Evolutionary conservation across 2,888 invertebrate species (phyloP).

Genomic region (Patella depressa): DNA sequence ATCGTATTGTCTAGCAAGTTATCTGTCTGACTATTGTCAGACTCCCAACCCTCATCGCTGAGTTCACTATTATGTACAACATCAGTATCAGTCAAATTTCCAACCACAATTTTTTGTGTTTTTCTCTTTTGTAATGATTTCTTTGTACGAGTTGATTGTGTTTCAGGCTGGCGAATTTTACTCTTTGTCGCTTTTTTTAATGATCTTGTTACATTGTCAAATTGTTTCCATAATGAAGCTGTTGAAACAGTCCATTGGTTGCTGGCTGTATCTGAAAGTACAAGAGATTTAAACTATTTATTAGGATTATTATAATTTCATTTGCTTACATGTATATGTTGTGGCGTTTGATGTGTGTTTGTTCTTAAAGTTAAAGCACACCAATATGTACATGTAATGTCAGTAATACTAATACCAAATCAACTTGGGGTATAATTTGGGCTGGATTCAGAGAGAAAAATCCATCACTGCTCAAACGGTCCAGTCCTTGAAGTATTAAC

Average conservation of each 20-base stretch:
- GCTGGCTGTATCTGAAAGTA: background rate
- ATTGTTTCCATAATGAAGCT: conserved; percentile 34
- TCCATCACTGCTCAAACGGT: no score
- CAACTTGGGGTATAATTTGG: no score
- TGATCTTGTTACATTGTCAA: conserved; percentile 32
- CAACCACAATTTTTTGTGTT: background rate
- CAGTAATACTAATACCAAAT: no score
- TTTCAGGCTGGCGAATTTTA: conserved; percentile 21
- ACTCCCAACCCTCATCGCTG: background rate
- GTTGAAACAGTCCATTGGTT: conserved; percentile 9
- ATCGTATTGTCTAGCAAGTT: no score
- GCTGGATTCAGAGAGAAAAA: no score
- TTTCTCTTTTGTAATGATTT: background rate
- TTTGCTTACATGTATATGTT: no score
- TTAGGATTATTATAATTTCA: no score
- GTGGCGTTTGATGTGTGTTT: no score
- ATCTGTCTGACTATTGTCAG: background rate
- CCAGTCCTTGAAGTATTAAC: no score
- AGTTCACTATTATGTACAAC: background rate
- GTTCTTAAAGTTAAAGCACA: no score
- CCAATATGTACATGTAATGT: no score
- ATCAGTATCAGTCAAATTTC: background rate
- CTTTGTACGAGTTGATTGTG: conserved; percentile 12
- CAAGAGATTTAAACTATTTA: background rate
- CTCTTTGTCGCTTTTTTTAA: conserved; percentile 31